Evolutionary conservation across 2,888 invertebrate genomes (phyloP), one percentile per base, ranked within the genome.

Genomic region (Noctua pronuba): DNA sequence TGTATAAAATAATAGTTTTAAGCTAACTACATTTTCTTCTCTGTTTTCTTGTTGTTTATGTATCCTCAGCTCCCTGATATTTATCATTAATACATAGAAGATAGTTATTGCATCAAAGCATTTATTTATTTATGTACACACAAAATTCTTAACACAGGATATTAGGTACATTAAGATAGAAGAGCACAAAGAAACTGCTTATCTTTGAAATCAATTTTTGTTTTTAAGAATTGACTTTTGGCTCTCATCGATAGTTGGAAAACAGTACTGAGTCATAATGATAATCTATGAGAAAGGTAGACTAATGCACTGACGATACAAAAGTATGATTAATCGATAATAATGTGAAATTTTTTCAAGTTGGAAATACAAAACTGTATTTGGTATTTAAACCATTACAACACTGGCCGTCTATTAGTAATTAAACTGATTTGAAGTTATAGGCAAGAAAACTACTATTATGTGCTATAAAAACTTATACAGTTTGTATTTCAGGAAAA

Each of bases 401-500:
- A 21, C 0, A 6, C 13, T 41, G 4, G 18, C 11, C 21, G 13
- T 5, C 13, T 28, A 46, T 67, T 38, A 24, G 44, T 44, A 65
- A 65, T 31, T 46, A 44, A 18, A 38, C 4, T 35, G 4, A 35
- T 65, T 35, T n/a, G 21, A 49, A 64, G 38, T 28, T 28, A 28
- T 44, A 62, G 60, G n/a, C 41, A 52, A 62, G n/a, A 62, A 2
- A 24, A 28, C 11, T 77, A 18, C 58, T 2, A 55, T 13, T 31
- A 60, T 0, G 7, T 18, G 1, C 13, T 31, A 18, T 58, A 16
- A 16, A 58, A 31, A 60, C 55, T 31, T 21, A n/a, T 31, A n/a
- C 18, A 67, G 8, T 10, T 21, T 35, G 52, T 35, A n/a, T 52
- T 52, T 46, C 46, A 80, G 73, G 78, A 21, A 55, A 78, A 80